Percentiles rank a stretch among this genome's conserved stretches.
Evolutionary conservation across 64 coral and sea anemone genomes (phyloP).

Genomic region (Catalaphyllia jardinei): DNA sequence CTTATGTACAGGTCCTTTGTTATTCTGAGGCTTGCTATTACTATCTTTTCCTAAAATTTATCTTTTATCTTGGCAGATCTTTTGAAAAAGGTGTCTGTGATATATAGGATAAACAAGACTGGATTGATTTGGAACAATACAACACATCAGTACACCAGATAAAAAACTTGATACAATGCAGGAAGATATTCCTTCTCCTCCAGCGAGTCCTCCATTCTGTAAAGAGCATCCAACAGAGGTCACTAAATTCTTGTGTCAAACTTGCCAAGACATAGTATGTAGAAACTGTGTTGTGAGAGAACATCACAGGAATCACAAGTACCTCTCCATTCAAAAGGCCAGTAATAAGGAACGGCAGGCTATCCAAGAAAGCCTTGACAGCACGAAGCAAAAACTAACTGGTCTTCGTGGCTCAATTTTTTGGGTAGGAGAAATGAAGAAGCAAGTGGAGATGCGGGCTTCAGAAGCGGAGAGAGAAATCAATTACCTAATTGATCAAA

Average conservation of each 20-base stretch:
- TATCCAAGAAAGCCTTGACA: conserved; percentile 1
- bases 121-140: background rate
- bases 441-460: conserved; percentile 25
- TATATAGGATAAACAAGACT: background rate
- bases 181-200: background rate
- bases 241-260: conserved; percentile 33
- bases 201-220: background rate
- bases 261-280: conserved; percentile 3
- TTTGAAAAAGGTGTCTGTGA: background rate
- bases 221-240: conserved; percentile 6
- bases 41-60: no score
- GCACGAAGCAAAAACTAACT: conserved; percentile 12
- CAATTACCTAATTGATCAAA: conserved; percentile 19
- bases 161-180: background rate
- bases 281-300: conserved; percentile 33
- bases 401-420: conserved; percentile 33
- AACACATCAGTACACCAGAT: background rate
- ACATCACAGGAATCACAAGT: conserved; percentile 26
- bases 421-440: conserved; percentile 35
- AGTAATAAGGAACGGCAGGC: conserved; percentile 38
- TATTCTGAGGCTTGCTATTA: no score
- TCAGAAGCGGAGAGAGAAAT: conserved; percentile 28
- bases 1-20: no score
- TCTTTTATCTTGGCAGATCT: no score
- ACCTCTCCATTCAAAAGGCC: conserved; percentile 35